Evolutionary conservation across 2,888 invertebrate genomes (phyloP), one percentile per base, ranked within the genome.

Genomic region (Isoperla grammatica): DNA sequence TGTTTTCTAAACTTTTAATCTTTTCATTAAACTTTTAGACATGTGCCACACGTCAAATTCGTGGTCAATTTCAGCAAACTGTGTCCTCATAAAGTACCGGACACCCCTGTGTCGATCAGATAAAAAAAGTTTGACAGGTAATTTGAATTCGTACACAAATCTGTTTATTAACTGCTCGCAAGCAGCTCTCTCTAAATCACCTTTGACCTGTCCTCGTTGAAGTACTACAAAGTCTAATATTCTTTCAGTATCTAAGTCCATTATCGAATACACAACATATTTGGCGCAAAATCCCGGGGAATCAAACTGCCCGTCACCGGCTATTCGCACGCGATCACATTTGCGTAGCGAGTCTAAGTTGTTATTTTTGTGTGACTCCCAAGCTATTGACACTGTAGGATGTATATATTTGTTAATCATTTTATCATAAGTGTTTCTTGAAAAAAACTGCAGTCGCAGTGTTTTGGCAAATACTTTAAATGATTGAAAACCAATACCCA

Each of bases 21-120:
- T 49, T 20, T 22, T 49, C 22, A 20, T 49, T 3, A 49, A 19
- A n/a, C 23, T 49, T 49, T 49, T 49, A 23, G 22, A 49, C 20
- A 49, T 17, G 20, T 49, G 49, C 49, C 49, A 49, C 3, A 49
- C 49, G 29, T 49, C 49, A 19, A 49, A 49, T 49, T 49, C 49
- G 29, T 49, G 49, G 13, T 49, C 49, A 13, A 49, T 49, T n/a
- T 23, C 6, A 8, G 49, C 2, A 49, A 29, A 8, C 13, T 49
- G 49, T 20, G 49, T 49, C 13, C 49, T 2, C 49, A 49, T 22
- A 13, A 23, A 49, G 13, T 6, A 9, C 8, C 20, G 22, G n/a
- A 22, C 49, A 29, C 22, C 22, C 12, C 23, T 35, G 35, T 49
- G 17, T 49, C 17, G 23, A 15, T 49, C 17, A 22, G 13, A 29